A percentile compares a stretch with the other conserved stretches of the same genome.
Conservation (phyloP, 2,888 invertebrate genomes). For the Eutolmus rufibarbis region DNA sequence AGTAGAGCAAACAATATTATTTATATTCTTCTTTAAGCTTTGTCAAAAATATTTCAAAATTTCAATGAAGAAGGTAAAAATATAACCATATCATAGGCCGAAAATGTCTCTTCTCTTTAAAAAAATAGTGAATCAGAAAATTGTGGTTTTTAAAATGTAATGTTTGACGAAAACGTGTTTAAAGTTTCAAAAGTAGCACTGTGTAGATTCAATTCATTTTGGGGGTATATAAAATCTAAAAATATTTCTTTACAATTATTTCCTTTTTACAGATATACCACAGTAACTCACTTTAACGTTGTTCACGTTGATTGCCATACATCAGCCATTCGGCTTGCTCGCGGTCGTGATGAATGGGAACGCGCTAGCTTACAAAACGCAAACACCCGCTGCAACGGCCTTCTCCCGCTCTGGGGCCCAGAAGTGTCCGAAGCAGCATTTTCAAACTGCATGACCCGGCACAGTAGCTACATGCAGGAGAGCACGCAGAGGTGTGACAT, state of each 20-base stretch:
- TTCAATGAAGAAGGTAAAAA: too few relatives aligned
- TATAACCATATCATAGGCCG: too few relatives aligned
- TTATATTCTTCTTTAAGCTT: too few relatives aligned
- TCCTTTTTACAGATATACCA: conserved; percentile 71
- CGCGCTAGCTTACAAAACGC: conserved; percentile 97
- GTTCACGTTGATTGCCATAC: conserved; percentile 99
- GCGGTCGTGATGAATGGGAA: conserved; percentile 94
- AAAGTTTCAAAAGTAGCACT: too few relatives aligned
- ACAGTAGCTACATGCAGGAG: conserved; percentile 80
- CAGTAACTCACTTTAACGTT: conserved; percentile 97
- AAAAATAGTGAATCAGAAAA: too few relatives aligned
- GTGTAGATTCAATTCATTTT: too few relatives aligned
- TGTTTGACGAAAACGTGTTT: too few relatives aligned
- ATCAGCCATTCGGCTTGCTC: conserved; percentile 84
- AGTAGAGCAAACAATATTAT: too few relatives aligned
- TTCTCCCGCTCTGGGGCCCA: conserved; percentile 96
- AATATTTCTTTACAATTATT: background rate
- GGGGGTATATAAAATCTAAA: too few relatives aligned
- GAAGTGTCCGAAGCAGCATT: conserved; percentile 92
- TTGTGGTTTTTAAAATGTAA: too few relatives aligned
- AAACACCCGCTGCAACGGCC: conserved; percentile 95
- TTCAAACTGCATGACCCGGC: conserved; percentile 91
- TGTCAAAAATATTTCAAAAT: too few relatives aligned
- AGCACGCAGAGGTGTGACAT: conserved; percentile 63
- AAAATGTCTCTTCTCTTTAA: too few relatives aligned